A percentile compares a stretch with the other conserved stretches of the same genome.
Evolutionary conservation across 2,797 vertebrate genomes (phyloP).

Genomic region (Fratercula arctica): DNA sequence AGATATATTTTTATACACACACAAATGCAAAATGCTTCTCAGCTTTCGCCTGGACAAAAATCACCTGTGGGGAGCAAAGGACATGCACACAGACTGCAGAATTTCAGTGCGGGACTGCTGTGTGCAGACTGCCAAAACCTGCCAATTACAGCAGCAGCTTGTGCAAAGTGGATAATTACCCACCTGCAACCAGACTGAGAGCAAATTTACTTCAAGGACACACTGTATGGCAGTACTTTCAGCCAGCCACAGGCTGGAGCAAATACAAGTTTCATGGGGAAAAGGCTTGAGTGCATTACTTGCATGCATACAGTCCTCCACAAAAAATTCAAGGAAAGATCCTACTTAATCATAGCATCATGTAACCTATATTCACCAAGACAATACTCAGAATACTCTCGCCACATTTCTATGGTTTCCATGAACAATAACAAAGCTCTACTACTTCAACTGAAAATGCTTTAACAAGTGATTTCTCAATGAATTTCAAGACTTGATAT

Average conservation of each 20-base stretch:
- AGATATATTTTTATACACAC: conserved; percentile 12
- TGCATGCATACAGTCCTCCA: rapidly evolving
- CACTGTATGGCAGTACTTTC: background rate
- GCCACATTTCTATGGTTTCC: background rate
- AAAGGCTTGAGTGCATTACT: background rate
- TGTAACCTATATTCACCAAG: background rate
- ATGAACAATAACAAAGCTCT: background rate
- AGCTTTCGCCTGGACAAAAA: background rate
- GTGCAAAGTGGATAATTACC: background rate
- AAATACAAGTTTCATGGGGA: background rate
- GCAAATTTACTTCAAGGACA: conserved; percentile 21
- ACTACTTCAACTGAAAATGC: background rate
- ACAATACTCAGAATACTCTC: background rate
- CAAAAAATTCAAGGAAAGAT: background rate
- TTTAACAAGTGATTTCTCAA: background rate
- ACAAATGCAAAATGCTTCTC: background rate
- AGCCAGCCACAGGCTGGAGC: background rate
- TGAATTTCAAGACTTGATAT: background rate
- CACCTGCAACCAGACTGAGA: background rate
- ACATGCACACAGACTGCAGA: background rate
- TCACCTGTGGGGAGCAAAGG: conserved; percentile 9
- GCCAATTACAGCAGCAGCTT: background rate
- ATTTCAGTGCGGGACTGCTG: background rate
- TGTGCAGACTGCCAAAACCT: background rate
- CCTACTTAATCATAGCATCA: background rate